These are phyloP conservation scores for Stramonita haemastoma DNA, from an alignment of 2,888 invertebrate species.

Conservation along the genomic window DNA sequence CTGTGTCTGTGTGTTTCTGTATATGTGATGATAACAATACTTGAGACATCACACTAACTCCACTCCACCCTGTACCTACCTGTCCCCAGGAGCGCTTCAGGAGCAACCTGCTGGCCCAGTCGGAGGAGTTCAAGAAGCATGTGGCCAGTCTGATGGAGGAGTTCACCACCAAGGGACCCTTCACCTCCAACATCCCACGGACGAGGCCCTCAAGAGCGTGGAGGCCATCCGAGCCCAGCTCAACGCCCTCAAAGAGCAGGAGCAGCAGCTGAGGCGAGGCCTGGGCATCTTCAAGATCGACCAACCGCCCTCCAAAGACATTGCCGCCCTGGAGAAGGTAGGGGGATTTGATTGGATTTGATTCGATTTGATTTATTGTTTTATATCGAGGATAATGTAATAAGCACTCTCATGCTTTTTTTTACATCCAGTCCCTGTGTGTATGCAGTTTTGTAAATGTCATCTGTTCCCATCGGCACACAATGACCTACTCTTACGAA, in stretches of 20 bases:
- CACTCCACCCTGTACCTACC: no score
- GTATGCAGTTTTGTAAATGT: no score
- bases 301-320: slow-evolving; percentile 81
- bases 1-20: no score
- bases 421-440: no score
- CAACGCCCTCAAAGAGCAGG: slow-evolving; percentile 82
- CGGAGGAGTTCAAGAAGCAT: slow-evolving; percentile 85
- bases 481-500: no score
- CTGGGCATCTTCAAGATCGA: slow-evolving; percentile 88
- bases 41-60: no score
- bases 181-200: slow-evolving; percentile 68
- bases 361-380: no score
- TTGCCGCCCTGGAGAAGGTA: slow-evolving; percentile 76
- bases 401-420: no score
- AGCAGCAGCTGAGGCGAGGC: slow-evolving; percentile 83
- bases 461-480: no score
- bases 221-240: slow-evolving; percentile 68
- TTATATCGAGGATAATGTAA: no score
- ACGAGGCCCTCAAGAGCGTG: slow-evolving; percentile 75
- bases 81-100: slow-evolving; percentile 79
- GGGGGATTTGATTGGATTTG: no score
- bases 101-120: slow-evolving; percentile 84
- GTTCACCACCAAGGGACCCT: slow-evolving; percentile 82
- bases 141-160: slow-evolving; percentile 84
- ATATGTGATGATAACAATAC: no score